These are phyloP conservation scores for Gnathonemus echidnorhynchus DNA, from an alignment of 2,113 vertebrate genomes.

Conservation along the genomic window DNA sequence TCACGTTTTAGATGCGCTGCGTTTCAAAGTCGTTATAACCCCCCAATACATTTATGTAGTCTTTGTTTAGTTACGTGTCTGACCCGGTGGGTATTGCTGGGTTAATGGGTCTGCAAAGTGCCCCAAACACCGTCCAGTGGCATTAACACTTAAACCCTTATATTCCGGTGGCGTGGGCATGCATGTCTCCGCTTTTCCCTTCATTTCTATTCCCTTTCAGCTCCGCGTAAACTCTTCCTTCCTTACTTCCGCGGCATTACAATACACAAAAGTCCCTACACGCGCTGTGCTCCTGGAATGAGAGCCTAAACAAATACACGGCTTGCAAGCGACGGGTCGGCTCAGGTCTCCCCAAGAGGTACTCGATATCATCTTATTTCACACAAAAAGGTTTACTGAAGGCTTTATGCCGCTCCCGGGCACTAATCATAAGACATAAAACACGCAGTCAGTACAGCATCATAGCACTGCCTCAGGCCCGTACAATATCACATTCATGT, in stretches of 20 bases:
- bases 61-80: not conserved
- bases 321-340: not conserved
- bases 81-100: not conserved
- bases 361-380: not conserved
- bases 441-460: not conserved
- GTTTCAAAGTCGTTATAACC: not conserved
- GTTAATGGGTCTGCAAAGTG: not conserved
- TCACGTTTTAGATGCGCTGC: not conserved
- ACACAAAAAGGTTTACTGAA: not conserved
- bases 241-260: not conserved
- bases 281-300: not conserved
- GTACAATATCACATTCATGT: not conserved
- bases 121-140: not conserved
- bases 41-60: not conserved
- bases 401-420: not conserved
- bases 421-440: not conserved
- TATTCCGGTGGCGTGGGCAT: not conserved
- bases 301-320: not conserved
- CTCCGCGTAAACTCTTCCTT: not conserved
- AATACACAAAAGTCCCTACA: not conserved
- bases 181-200: not conserved
- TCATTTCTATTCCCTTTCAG: not conserved
- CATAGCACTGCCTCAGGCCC: not conserved
- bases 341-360: not conserved
- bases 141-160: not conserved